Evolutionary conservation across 2,797 vertebrate genomes (phyloP), one percentile per base, ranked within the genome.

Genomic region (Rhabdophis nuchalis): DNA sequence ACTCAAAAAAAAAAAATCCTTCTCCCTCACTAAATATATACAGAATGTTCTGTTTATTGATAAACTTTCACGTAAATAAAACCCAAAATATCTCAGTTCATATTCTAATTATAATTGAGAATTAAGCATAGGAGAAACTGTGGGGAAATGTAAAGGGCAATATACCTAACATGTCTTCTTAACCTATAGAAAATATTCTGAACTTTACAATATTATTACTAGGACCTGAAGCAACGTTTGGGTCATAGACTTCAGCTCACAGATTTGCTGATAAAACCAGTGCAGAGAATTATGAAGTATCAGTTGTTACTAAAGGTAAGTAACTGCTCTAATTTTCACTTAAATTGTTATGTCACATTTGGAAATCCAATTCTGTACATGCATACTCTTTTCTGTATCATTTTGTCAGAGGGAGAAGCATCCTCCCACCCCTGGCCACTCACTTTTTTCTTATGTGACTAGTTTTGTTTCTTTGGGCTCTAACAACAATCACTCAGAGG

Each of bases 271-370:
- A 99, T 99, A 97, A 99, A 98, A 96, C 99, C 99, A 0, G 99
- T 99, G 90, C 98, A 98, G 96, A 98, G 99, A 98, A 99, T 99
- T 96, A 99, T 99, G 98, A 99, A 99, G 95, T 99, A 99, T 96
- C 99, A 99, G 96, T 98, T 99, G 93, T 97, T 99, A 96, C 97
- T 99, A 27, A 99, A 99, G 99, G 99, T 99, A 92, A 94, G 97
- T 60, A 54, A 54, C 4, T 41, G 27, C 20, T 50, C 36, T 14
- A n/a, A 12, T n/a, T 86, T 72, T 29, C 41, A 9, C 0, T 20
- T 58, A 52, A 32, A 36, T 89, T 85, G 9, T 25, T 20, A 4
- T 18, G 14, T 27, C 36, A 25, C 85, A 91, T 87, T 87, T 54
- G 60, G 50, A 54, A 32, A 16, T 7, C 23, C 36, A 25, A 72